phyloP scores from a whole-genome alignment of 2,113 vertebrate genomes.

The Otolemur garnettii region DNA sequence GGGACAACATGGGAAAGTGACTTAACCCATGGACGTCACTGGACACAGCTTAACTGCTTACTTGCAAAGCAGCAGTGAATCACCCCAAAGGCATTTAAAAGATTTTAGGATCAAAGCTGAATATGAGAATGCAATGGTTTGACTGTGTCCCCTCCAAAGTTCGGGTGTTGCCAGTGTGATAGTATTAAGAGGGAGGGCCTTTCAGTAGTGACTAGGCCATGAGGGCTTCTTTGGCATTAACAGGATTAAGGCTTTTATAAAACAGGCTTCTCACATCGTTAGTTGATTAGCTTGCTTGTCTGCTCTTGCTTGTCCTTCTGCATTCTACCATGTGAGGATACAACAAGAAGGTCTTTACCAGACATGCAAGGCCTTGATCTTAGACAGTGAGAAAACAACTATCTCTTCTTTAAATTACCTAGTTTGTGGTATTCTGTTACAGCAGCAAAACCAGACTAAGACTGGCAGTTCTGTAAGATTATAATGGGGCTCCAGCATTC shows the following conservation, averaged over 20 bases:
- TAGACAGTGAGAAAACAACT: not conserved
- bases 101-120: not conserved
- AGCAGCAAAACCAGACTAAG: not conserved
- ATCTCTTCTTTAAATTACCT: not conserved
- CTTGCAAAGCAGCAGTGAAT: not conserved
- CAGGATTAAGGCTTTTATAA: not conserved
- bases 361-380: not conserved
- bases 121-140: not conserved
- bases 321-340: not conserved
- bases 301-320: too few species aligned
- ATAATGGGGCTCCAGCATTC: not conserved
- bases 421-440: too few species aligned
- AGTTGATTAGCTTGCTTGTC: not conserved
- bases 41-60: not conserved
- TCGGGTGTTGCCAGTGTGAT: not conserved
- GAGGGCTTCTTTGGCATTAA: not conserved
- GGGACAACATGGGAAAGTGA: not conserved
- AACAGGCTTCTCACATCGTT: not conserved
- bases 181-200: not conserved
- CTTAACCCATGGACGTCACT: rapidly evolving
- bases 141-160: not conserved
- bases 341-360: not conserved
- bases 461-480: not conserved
- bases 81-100: not conserved
- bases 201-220: not conserved